These are phyloP conservation scores for Pipra filicauda DNA, from an alignment of 2,113 vertebrate genomes.

Conservation along the genomic window DNA sequence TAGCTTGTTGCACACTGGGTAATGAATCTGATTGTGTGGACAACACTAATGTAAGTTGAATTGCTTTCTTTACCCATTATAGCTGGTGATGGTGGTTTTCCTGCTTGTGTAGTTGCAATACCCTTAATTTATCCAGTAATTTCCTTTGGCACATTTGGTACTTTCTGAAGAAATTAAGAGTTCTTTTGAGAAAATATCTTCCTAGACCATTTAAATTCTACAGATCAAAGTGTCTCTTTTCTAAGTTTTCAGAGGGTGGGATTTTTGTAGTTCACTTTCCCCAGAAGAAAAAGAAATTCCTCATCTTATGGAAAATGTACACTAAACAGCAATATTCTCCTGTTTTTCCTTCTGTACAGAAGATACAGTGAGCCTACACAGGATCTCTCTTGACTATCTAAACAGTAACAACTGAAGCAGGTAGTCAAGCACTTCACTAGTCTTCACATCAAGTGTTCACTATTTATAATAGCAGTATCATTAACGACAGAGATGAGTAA, in stretches of 20 bases:
- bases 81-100: background rate
- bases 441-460: background rate
- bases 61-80: background rate
- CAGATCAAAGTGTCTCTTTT: background rate
- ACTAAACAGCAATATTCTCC: background rate
- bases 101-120: background rate
- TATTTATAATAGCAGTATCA: background rate
- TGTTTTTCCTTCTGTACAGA: background rate
- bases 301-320: rapidly evolving
- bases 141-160: background rate
- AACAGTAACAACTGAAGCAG: background rate
- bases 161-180: background rate
- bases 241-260: background rate
- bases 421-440: background rate
- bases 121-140: background rate
- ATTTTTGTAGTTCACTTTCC: background rate
- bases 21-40: background rate
- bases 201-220: background rate
- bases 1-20: background rate
- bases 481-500: background rate
- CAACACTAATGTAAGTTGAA: background rate
- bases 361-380: background rate
- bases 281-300: background rate
- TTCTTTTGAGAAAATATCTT: background rate
- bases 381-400: background rate